These are phyloP conservation scores for Arizona elegans DNA, from an alignment of 2,113 vertebrate species.

Conservation along the genomic window DNA sequence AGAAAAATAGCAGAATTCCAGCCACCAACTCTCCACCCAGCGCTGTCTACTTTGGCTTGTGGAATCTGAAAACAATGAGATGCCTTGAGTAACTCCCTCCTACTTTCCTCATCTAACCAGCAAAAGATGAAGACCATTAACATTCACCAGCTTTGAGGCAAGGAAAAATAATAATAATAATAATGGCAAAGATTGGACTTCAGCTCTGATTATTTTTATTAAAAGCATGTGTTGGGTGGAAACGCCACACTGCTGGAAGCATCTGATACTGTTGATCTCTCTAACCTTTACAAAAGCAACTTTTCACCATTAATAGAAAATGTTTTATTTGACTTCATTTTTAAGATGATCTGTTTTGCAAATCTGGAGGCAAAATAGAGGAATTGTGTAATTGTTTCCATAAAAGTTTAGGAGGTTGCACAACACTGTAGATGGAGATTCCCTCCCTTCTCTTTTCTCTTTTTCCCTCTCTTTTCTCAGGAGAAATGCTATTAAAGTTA, in stretches of 20 bases:
- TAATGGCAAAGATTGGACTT: slow-evolving; percentile 61
- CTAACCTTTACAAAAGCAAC: slow-evolving; percentile 56
- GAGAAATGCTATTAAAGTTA: slow-evolving; percentile 81
- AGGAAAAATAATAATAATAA: slow-evolving; percentile 44
- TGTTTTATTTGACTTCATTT: slow-evolving; percentile 67
- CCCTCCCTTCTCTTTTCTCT: slow-evolving; percentile 46
- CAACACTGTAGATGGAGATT: slow-evolving; percentile 54
- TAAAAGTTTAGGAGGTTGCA: slow-evolving; percentile 61
- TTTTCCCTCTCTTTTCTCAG: slow-evolving; percentile 38
- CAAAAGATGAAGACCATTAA: slow-evolving; percentile 56
- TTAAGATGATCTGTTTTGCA: slow-evolving; percentile 67
- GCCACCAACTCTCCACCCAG: not conserved
- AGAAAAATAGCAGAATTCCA: not conserved
- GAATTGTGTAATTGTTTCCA: slow-evolving; percentile 70
- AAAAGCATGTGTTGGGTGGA: slow-evolving; percentile 68
- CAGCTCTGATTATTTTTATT: slow-evolving; percentile 62
- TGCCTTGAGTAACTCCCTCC: slow-evolving; percentile 32
- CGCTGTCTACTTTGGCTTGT: slow-evolving; percentile 30
- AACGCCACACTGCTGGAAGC: slow-evolving; percentile 56
- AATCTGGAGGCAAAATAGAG: slow-evolving; percentile 62
- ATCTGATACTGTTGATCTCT: slow-evolving; percentile 57
- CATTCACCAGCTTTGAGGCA: slow-evolving; percentile 59
- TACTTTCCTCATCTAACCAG: slow-evolving; percentile 35
- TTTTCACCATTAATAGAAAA: slow-evolving; percentile 60
- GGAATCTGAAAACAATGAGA: slow-evolving; percentile 37